These are phyloP conservation scores for Ianthella basta DNA, from an alignment of 37 sponge, comb jelly and placozoan species.

Conservation along the genomic window DNA sequence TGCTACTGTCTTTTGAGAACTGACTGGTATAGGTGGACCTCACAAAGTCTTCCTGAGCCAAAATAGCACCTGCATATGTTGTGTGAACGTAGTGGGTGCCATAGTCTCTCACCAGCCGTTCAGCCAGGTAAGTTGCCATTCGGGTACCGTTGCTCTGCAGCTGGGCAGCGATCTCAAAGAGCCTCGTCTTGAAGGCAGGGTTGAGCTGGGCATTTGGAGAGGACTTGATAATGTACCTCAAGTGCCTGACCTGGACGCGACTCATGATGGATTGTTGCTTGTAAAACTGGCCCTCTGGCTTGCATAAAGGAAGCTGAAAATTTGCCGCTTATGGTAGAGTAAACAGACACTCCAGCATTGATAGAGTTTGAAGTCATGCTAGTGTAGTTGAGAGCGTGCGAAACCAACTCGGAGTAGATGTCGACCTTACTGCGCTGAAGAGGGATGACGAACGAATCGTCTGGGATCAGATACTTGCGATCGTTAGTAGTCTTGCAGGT, in stretches of 20 bases:
- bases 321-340: conserved; percentile 52
- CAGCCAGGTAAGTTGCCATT: conserved; percentile 41
- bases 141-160: conserved; percentile 57
- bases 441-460: conserved; percentile 57
- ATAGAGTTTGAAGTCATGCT: conserved; percentile 59
- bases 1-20: not conserved
- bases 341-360: conserved; percentile 40
- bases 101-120: conserved; percentile 56
- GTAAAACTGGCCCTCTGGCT: conserved; percentile 51
- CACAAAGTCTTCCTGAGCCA: conserved; percentile 42
- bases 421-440: conserved; percentile 54
- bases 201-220: conserved; percentile 56
- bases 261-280: conserved; percentile 57
- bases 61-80: conserved; percentile 41
- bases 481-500: conserved; percentile 60
- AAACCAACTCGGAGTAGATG: conserved; percentile 48
- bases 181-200: conserved; percentile 51
- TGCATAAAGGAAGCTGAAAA: conserved; percentile 53
- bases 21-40: not conserved
- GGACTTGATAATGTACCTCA: conserved; percentile 49
- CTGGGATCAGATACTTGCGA: conserved; percentile 70
- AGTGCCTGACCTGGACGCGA: conserved; percentile 57
- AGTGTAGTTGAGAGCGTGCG: conserved; percentile 74
- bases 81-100: conserved; percentile 53
- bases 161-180: conserved; percentile 69